Evolutionary conservation across 2,888 invertebrate species (phyloP).

Genomic region (Cotesia congregata): DNA sequence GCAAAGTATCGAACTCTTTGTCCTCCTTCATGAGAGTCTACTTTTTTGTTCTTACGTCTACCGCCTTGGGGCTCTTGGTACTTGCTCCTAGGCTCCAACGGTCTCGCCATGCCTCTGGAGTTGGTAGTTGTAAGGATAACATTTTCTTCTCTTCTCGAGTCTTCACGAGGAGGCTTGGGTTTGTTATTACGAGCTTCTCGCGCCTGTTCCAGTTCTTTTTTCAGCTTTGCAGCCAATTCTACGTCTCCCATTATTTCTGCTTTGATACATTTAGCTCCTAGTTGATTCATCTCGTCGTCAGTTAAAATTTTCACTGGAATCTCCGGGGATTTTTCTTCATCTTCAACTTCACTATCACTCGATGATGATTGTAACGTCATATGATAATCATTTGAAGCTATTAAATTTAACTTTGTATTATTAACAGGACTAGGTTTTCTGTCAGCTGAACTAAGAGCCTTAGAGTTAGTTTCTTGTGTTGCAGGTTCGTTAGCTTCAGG

Average conservation of each 20-base stretch:
- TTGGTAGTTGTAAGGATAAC: constrained; percentile 81
- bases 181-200: constrained; percentile 70
- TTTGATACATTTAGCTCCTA: constrained; percentile 92
- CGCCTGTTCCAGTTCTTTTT: constrained; percentile 81
- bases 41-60: constrained; percentile 72
- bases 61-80: constrained; percentile 64
- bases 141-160: constrained; percentile 45
- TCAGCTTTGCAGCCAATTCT: constrained; percentile 79
- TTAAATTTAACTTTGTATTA: constrained; percentile 24
- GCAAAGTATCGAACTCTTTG: constrained; percentile 87
- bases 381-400: constrained; percentile 24
- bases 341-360: constrained; percentile 36
- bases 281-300: constrained; percentile 89
- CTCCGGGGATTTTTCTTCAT: constrained; percentile 36
- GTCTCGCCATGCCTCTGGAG: constrained; percentile 76
- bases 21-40: constrained; percentile 79
- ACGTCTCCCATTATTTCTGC: constrained; percentile 93
- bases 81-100: constrained; percentile 71
- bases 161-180: constrained; percentile 40
- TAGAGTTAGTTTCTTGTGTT: constrained; percentile 39
- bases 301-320: constrained; percentile 69
- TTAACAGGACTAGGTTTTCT: not conserved
- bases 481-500: constrained; percentile 47
- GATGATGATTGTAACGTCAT: constrained; percentile 43
- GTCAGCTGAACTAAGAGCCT: not conserved